Conservation (phyloP, 1,140 invertebrate genomes). For the Plectrocnemia conspersa region DNA sequence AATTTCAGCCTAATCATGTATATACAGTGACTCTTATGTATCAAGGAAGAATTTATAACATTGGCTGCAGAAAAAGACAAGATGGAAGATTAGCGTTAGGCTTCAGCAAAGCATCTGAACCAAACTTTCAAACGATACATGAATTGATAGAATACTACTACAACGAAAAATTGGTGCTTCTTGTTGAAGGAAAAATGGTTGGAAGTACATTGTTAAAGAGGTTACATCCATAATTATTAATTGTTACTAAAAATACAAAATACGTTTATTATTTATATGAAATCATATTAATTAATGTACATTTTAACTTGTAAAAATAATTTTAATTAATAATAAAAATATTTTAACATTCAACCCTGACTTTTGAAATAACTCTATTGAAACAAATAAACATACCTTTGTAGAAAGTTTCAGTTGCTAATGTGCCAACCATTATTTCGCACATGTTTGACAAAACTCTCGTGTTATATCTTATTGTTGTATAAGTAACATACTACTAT, state of each 20-base stretch:
- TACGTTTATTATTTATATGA: not conserved
- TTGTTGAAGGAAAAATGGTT: conserved; percentile 40
- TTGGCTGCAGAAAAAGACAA: conserved; percentile 42
- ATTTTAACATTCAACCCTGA: not conserved
- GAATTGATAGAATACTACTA: conserved; percentile 46
- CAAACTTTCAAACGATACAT: conserved; percentile 42
- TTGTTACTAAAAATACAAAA: not conserved
- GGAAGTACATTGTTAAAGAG: conserved; percentile 28
- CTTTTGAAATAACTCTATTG: too few species aligned
- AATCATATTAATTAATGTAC: not conserved
- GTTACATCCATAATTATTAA: conserved; percentile 10
- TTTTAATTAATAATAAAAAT: not conserved
- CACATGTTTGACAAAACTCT: too few species aligned
- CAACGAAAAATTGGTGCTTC: conserved; percentile 40
- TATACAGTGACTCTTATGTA: conserved; percentile 47
- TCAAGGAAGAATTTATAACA: conserved; percentile 45
- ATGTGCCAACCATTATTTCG: too few species aligned
- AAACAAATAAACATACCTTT: too few species aligned
- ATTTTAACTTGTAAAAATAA: not conserved
- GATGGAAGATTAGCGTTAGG: conserved; percentile 46
- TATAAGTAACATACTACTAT: too few species aligned
- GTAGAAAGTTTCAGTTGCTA: too few species aligned
- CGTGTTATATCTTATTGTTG: too few species aligned
- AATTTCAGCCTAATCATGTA: conserved; percentile 43
- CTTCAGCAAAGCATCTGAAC: conserved; percentile 41